phyloP scores from a whole-genome alignment of 2,113 vertebrate genomes.

The Pseudonaja textilis region DNA sequence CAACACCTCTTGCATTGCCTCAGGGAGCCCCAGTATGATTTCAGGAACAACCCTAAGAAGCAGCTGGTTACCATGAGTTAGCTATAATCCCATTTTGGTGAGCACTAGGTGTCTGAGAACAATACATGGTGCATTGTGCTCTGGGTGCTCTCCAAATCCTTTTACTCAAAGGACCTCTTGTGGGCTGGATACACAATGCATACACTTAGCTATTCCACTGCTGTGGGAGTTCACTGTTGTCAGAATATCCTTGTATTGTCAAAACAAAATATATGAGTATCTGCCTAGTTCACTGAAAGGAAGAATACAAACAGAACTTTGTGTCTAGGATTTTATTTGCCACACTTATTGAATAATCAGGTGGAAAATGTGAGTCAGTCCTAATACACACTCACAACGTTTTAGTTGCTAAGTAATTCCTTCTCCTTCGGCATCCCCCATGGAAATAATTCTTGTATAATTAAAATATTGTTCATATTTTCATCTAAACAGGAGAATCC shows the following conservation, averaged over 20 bases:
- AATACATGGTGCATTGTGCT: background rate
- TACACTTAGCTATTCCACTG: background rate
- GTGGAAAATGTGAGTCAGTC: background rate
- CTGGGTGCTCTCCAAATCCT: background rate
- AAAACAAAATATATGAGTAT: background rate
- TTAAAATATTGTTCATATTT: background rate
- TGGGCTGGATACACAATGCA: background rate
- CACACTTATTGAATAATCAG: background rate
- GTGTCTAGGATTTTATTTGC: background rate
- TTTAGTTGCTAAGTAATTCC: background rate
- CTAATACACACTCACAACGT: background rate
- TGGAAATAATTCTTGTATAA: background rate
- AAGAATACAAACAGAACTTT: background rate
- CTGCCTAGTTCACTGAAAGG: background rate
- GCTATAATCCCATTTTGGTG: background rate
- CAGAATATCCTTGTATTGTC: background rate
- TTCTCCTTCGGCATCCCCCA: background rate
- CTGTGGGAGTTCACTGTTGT: background rate
- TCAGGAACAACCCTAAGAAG: background rate
- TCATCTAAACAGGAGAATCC: conserved; percentile 85
- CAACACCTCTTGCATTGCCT: background rate
- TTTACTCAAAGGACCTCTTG: background rate
- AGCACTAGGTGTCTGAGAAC: background rate
- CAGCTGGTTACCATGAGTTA: background rate
- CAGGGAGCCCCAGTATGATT: background rate